A percentile compares a stretch with the other conserved stretches of the same genome.
These are phyloP conservation scores for Corvus cornix DNA, from an alignment of 2,113 vertebrate genomes.

Conservation along the genomic window DNA sequence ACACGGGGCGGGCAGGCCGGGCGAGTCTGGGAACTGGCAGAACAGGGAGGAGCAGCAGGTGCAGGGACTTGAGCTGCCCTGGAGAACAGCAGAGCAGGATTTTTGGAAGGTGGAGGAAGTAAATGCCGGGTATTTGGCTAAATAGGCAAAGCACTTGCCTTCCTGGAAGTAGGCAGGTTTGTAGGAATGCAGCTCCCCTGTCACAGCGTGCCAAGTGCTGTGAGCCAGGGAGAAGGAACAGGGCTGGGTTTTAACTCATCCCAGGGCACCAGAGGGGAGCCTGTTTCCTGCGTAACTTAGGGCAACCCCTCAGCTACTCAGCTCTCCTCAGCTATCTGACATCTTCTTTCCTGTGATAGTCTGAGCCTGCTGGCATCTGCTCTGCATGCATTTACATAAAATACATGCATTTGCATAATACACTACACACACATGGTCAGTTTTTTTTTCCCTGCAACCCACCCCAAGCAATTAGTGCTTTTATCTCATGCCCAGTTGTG, in stretches of 20 bases:
- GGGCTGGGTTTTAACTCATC: not conserved
- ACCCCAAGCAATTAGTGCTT: not conserved
- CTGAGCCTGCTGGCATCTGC: constrained; percentile 25
- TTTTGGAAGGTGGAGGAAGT: not conserved
- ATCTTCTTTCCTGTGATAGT: not conserved
- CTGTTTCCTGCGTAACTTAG: not conserved
- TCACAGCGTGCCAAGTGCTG: not conserved
- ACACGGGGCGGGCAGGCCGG: rapidly evolving
- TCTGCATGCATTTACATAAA: constrained; percentile 59
- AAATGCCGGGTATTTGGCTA: not conserved
- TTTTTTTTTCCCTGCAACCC: not conserved
- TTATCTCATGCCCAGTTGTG: not conserved
- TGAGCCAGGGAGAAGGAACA: not conserved
- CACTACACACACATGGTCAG: not conserved
- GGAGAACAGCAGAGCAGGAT: not conserved
- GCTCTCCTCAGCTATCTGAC: not conserved
- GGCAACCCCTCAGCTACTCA: not conserved
- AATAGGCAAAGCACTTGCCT: not conserved
- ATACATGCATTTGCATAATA: constrained; percentile 37
- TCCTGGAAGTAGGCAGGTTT: not conserved
- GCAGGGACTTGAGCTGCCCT: not conserved
- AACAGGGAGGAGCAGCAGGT: not conserved
- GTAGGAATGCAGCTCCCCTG: not conserved
- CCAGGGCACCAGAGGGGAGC: not conserved
- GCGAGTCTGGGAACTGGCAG: not conserved